Evolutionary conservation across 2,888 invertebrate species (phyloP), one percentile per base, ranked within the genome.

Genomic region (Tachystola acroxantha): DNA sequence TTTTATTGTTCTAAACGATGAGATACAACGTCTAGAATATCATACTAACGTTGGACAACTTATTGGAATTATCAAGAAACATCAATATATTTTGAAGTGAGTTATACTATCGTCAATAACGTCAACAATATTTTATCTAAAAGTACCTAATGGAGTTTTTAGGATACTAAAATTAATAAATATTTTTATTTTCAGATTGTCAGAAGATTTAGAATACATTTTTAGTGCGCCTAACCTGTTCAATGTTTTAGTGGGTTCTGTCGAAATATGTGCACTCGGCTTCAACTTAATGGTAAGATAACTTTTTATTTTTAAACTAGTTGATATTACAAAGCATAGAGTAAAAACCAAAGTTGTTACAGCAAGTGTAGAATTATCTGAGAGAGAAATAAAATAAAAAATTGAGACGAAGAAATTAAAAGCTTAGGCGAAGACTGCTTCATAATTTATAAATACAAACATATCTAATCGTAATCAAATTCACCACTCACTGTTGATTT

Each of bases 261-360:
- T 80, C 20, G 67, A 74, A 58, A 82, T 82, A 55, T 84, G 84
- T 43, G 81, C 74, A 16, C 65, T 81, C 7, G 79, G 80, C 35
- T 84, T 84, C 46, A 80, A 76, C 58, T 56, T 84, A 42, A 74
- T 70, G 65, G 84, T 82, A 63, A 14, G 10, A n/a, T n/a, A n/a
- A n/a, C 10, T 25, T 24, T n/a, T 24, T 3, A 24, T 24, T 9
- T 9, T 24, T n/a, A 24, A n/a, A n/a, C n/a, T n/a, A n/a, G n/a
- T n/a, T n/a, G n/a, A n/a, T n/a, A n/a, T n/a, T n/a, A n/a, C n/a
- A n/a, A n/a, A n/a, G n/a, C n/a, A n/a, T n/a, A n/a, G n/a, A n/a
- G n/a, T n/a, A n/a, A n/a, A n/a, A n/a, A n/a, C n/a, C n/a, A n/a
- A n/a, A n/a, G n/a, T n/a, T n/a, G n/a, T n/a, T n/a, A n/a, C n/a